Evolutionary conservation across 1,140 invertebrate species (phyloP).

Genomic region (Ridgeia piscesae): DNA sequence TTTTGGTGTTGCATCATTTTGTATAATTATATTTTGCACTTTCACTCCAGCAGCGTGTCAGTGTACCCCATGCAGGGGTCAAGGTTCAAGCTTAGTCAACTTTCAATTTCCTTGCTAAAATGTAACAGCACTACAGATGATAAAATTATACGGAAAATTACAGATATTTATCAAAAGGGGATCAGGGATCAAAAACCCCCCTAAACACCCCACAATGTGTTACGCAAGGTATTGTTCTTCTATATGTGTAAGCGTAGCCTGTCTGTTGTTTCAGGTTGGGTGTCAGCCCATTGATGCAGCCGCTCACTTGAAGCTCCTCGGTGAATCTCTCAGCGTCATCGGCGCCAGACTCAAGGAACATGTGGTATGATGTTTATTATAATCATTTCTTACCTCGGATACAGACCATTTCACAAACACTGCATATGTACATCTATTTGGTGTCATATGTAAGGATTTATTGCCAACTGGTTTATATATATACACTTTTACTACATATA

Average conservation of each 20-base stretch:
- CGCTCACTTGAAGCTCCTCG: constrained; percentile 87
- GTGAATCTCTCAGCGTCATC: constrained; percentile 90
- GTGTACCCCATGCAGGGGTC: too few species aligned
- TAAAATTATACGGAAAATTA: too few species aligned
- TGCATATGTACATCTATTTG: background rate
- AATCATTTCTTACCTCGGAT: background rate
- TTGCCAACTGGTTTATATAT: too few species aligned
- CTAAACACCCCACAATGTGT: background rate
- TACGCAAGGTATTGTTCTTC: background rate
- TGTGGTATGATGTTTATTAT: constrained; percentile 64
- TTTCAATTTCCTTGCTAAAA: too few species aligned
- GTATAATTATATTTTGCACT: background rate
- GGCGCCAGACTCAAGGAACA: constrained; percentile 89
- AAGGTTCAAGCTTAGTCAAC: too few species aligned
- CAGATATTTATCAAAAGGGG: too few species aligned
- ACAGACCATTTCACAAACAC: background rate
- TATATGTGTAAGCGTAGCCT: background rate
- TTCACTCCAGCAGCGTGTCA: too few species aligned
- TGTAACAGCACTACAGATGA: too few species aligned
- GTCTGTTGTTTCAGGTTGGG: constrained; percentile 61
- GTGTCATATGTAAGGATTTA: too few species aligned
- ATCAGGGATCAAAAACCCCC: too few species aligned
- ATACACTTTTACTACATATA: too few species aligned
- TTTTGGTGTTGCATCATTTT: background rate
- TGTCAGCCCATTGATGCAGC: constrained; percentile 82